Percentiles rank a stretch among this genome's conserved stretches.
Evolutionary conservation across 2,888 invertebrate genomes (phyloP).

Genomic region (Thymelicus sylvestris): DNA sequence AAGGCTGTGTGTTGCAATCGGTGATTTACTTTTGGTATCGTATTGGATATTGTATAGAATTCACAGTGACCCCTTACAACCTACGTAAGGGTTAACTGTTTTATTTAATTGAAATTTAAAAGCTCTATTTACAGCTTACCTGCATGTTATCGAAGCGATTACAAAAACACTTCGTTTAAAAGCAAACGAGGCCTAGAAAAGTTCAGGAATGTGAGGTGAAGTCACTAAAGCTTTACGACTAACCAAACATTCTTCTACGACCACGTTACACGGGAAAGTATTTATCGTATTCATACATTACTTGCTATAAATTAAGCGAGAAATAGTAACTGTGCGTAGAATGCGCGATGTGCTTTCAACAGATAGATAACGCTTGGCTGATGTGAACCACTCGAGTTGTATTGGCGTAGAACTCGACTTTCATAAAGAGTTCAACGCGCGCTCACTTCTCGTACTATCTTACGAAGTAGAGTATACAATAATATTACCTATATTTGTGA

Average conservation of each 20-base stretch:
- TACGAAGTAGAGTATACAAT: constrained; percentile 1
- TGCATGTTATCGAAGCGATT: background rate
- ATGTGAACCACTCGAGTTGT: constrained; percentile 20
- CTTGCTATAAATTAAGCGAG: constrained; percentile 17
- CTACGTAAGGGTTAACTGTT: too few relatives aligned
- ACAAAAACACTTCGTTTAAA: background rate
- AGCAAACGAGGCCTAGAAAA: constrained; percentile 4
- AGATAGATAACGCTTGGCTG: constrained; percentile 12
- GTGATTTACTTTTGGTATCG: constrained; percentile 10
- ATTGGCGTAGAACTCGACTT: constrained; percentile 55
- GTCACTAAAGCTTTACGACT: constrained; percentile 40
- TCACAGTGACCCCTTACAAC: too few relatives aligned
- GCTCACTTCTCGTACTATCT: constrained; percentile 45
- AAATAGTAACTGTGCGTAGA: constrained; percentile 16
- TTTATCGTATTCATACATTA: constrained; percentile 24
- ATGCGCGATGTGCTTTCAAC: constrained; percentile 22
- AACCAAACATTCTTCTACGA: constrained; percentile 33
- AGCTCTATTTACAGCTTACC: too few relatives aligned
- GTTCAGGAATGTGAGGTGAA: constrained; percentile 42
- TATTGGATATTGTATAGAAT: constrained; percentile 21
- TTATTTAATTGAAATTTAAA: too few relatives aligned
- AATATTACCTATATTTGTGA: too few relatives aligned
- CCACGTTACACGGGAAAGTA: constrained; percentile 24
- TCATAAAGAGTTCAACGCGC: constrained; percentile 79
- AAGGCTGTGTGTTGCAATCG: constrained; percentile 13